Evolutionary conservation across 2,888 invertebrate species (phyloP).

Genomic region (Drosophila suboccidentalis): DNA sequence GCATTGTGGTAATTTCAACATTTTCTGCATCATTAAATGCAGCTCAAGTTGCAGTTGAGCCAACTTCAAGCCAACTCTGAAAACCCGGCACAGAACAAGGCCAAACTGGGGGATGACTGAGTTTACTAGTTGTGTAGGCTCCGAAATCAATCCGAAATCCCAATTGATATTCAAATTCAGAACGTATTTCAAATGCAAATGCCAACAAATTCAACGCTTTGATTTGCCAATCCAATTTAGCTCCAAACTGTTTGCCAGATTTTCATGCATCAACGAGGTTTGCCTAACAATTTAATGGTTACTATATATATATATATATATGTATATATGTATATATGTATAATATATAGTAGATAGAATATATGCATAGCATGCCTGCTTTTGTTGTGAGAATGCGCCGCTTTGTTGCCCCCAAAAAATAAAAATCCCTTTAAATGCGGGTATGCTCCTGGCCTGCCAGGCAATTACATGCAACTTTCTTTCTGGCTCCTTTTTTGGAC

Average conservation of each 20-base stretch:
- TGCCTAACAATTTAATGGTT: slow-evolving; percentile 35
- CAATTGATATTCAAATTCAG: slow-evolving; percentile 10
- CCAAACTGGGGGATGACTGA: background rate
- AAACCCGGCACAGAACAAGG: background rate
- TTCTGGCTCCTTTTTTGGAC: background rate
- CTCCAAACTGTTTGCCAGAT: slow-evolving; percentile 41
- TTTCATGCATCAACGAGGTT: slow-evolving; percentile 43
- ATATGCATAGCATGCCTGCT: slow-evolving; percentile 1
- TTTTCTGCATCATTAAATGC: slow-evolving; percentile 65
- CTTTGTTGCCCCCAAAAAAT: slow-evolving; percentile 37
- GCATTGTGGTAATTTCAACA: slow-evolving; percentile 46
- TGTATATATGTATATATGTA: slow-evolving; percentile 2
- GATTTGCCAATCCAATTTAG: slow-evolving; percentile 55
- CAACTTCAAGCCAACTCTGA: background rate
- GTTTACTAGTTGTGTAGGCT: background rate
- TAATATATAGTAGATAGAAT: slow-evolving; percentile 4
- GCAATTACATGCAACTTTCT: slow-evolving; percentile 49
- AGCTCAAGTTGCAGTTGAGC: slow-evolving; percentile 37
- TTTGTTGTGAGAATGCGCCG: slow-evolving; percentile 28
- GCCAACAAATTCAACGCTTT: slow-evolving; percentile 44
- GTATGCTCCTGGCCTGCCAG: slow-evolving; percentile 30
- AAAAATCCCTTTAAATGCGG: slow-evolving; percentile 44
- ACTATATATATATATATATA: too few species aligned
- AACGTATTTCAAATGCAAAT: slow-evolving; percentile 28
- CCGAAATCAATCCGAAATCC: slow-evolving; percentile 22